Percentiles rank a stretch among this genome's conserved stretches.
Conservation (phyloP, 2,888 invertebrate species). For the Holacanthella duospinosa region DNA sequence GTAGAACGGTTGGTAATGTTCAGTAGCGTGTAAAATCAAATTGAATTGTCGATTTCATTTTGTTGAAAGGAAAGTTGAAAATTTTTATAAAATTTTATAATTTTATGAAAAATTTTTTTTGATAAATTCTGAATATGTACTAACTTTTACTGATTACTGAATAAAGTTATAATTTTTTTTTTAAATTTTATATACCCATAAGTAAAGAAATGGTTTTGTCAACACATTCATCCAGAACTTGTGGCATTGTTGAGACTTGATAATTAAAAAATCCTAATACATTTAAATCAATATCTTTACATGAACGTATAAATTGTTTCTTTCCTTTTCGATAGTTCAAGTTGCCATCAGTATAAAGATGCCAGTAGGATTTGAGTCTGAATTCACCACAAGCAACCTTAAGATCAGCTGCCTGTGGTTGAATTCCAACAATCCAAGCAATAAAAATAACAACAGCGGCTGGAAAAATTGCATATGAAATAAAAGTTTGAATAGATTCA, state of each 20-base stretch:
- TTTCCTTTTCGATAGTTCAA: neutral
- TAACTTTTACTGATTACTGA: too few species aligned
- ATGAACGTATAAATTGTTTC: neutral
- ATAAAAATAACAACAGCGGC: neutral
- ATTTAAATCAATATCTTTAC: neutral
- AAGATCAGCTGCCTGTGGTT: neutral
- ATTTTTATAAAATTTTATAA: too few species aligned
- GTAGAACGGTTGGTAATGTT: too few species aligned
- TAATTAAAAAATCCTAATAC: neutral
- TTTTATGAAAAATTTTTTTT: too few species aligned
- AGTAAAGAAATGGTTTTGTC: neutral
- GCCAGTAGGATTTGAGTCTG: neutral
- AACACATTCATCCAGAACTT: conserved; percentile 1
- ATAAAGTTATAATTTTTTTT: too few species aligned
- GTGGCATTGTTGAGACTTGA: neutral
- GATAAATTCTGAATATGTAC: too few species aligned
- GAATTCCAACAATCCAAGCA: neutral
- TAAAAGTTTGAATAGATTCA: neutral
- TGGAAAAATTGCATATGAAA: neutral
- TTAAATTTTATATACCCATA: too few species aligned
- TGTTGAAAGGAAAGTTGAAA: too few species aligned
- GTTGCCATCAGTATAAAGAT: neutral
- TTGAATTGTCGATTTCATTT: too few species aligned
- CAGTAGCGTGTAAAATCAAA: too few species aligned
- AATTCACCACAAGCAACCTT: neutral